phyloP scores from a whole-genome alignment of 1,140 invertebrate genomes.

The Bombus huntii region DNA sequence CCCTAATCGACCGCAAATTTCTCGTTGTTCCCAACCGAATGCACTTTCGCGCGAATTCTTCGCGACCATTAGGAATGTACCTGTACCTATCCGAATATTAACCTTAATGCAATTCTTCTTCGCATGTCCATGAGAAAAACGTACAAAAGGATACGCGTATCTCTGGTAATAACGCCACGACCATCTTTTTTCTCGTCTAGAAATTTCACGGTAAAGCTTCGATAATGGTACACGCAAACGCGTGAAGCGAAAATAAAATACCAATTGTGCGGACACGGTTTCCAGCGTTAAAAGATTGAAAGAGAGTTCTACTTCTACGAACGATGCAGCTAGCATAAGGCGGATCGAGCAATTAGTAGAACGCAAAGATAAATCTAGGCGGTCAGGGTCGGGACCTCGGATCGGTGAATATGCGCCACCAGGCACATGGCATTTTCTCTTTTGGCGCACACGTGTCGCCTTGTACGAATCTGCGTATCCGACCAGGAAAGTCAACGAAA shows the following conservation, averaged over 20 bases:
- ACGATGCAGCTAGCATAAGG: background rate
- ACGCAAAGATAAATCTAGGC: background rate
- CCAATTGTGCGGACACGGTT: background rate
- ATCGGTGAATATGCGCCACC: constrained; percentile 1
- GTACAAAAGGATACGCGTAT: background rate
- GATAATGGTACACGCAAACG: background rate
- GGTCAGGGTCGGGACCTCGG: constrained; percentile 19
- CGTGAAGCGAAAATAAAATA: background rate
- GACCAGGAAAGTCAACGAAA: background rate
- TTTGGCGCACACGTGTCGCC: constrained; percentile 3
- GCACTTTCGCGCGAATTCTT: background rate
- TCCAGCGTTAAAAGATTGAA: background rate
- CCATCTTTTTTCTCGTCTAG: background rate
- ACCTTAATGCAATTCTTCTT: background rate
- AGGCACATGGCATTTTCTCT: constrained; percentile 32
- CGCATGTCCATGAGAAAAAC: background rate
- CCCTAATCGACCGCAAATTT: constrained; percentile 8
- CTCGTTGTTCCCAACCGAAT: background rate
- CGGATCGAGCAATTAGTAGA: constrained; percentile 3
- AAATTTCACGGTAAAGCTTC: background rate
- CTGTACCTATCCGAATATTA: background rate
- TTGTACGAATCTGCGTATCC: constrained; percentile 1
- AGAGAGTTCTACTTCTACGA: background rate
- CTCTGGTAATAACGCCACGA: background rate
- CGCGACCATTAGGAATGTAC: background rate